phyloP scores from a whole-genome alignment of 1,140 invertebrate genomes.

The Sinella curviseta region DNA sequence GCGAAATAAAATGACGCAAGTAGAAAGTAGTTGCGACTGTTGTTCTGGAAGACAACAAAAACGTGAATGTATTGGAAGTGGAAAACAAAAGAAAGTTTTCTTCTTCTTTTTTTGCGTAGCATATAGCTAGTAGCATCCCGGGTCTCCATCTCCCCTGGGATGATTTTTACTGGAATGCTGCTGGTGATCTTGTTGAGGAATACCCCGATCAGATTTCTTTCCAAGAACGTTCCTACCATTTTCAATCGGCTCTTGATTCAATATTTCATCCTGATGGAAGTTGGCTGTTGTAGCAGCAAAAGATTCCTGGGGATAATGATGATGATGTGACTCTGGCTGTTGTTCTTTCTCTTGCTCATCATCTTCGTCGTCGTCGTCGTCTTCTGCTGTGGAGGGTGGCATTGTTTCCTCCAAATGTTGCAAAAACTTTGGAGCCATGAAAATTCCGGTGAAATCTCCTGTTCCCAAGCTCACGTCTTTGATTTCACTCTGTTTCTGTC shows the following conservation, averaged over 20 bases:
- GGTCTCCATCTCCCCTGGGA: conserved; percentile 2
- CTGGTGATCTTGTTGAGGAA: background rate
- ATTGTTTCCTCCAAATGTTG: conserved; percentile 6
- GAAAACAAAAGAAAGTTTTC: too few relatives aligned
- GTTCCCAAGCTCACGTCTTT: background rate
- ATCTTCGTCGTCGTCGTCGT: background rate
- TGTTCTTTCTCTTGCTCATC: too few relatives aligned
- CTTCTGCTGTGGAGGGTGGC: background rate
- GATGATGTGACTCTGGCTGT: too few relatives aligned
- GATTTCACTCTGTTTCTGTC: background rate
- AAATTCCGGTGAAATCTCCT: background rate
- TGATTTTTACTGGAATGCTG: background rate
- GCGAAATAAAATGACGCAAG: too few relatives aligned
- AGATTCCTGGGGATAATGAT: too few relatives aligned
- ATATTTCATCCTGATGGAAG: background rate
- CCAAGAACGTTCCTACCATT: background rate
- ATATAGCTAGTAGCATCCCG: too few relatives aligned
- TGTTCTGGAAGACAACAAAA: too few relatives aligned
- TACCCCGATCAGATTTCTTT: background rate
- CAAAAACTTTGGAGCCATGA: conserved; percentile 13
- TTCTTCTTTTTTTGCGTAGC: too few relatives aligned
- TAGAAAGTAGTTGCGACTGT: too few relatives aligned
- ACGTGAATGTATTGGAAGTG: too few relatives aligned
- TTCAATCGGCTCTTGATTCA: background rate
- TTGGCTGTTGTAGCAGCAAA: too few relatives aligned